A percentile compares a stretch with the other conserved stretches of the same genome.
Conservation (phyloP, 2,888 invertebrate genomes). For the Brachylomia viminalis region DNA sequence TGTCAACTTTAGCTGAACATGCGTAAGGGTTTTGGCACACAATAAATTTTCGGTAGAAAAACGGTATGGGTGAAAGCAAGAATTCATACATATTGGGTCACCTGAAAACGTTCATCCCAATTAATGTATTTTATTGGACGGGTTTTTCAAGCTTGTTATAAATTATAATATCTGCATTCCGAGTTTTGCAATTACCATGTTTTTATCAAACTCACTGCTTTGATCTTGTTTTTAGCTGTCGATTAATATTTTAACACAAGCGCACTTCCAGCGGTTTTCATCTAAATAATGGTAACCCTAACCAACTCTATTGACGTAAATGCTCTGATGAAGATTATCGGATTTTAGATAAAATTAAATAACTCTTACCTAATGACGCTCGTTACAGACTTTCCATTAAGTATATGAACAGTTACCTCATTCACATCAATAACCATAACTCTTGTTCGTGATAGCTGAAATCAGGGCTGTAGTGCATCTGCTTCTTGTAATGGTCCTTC, state of each 20-base stretch:
- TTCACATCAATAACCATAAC: slow-evolving; percentile 47
- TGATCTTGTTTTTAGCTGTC: slow-evolving; percentile 13
- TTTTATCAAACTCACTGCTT: slow-evolving; percentile 4
- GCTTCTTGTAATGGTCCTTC: slow-evolving; percentile 31
- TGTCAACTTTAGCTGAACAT: slow-evolving; percentile 82
- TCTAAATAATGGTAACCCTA: slow-evolving; percentile 42
- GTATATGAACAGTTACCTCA: slow-evolving; percentile 25
- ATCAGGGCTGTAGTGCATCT: slow-evolving; percentile 43
- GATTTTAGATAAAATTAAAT: slow-evolving; percentile 80
- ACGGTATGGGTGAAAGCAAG: not conserved
- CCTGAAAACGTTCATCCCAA: not conserved
- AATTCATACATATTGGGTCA: not conserved
- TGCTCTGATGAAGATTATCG: slow-evolving; percentile 77
- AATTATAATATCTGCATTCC: not conserved
- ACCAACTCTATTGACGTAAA: slow-evolving; percentile 80
- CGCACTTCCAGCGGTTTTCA: not conserved
- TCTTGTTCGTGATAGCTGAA: slow-evolving; percentile 44
- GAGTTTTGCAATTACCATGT: not conserved
- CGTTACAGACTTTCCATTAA: slow-evolving; percentile 41
- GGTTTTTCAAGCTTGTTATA: not conserved
- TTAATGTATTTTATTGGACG: not conserved
- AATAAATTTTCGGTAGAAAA: slow-evolving; percentile 11
- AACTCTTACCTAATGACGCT: slow-evolving; percentile 57
- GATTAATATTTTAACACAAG: not conserved
- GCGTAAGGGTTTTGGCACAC: slow-evolving; percentile 71